Percentiles rank a stretch among this genome's conserved stretches.
Evolutionary conservation across 2,888 invertebrate species (phyloP).

Genomic region (Tetragonisca angustula): DNA sequence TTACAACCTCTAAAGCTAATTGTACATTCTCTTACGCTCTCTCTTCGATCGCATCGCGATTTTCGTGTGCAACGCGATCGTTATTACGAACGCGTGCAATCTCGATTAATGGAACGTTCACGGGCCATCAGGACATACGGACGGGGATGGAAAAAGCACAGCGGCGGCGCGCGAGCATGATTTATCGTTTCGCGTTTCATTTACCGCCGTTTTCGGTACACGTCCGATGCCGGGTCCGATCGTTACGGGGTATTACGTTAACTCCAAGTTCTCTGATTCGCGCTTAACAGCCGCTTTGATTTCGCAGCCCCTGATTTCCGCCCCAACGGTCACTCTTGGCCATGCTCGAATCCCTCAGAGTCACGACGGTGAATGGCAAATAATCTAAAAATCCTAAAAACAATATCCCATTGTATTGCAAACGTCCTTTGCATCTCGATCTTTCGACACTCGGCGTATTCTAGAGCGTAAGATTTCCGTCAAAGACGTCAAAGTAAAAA

Average conservation of each 20-base stretch:
- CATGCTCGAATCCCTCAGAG: constrained; percentile 13
- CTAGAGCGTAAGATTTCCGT: no score
- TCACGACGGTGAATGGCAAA: constrained; percentile 25
- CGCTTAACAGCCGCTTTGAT: constrained; percentile 49
- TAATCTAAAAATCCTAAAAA: no score
- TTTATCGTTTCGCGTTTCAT: constrained; percentile 63
- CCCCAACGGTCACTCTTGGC: not conserved
- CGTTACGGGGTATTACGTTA: constrained; percentile 59
- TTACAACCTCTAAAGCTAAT: no score
- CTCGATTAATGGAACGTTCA: constrained; percentile 51
- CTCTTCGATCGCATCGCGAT: not conserved
- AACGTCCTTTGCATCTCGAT: no score
- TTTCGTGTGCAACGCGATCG: not conserved
- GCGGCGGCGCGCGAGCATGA: constrained; percentile 50
- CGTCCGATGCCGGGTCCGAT: constrained; percentile 50
- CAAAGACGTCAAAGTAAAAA: no score
- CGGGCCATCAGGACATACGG: constrained; percentile 23
- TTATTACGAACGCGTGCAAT: constrained; percentile 33
- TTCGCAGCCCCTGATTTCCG: not conserved
- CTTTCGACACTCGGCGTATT: no score
- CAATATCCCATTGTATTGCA: no score
- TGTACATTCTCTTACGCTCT: no score
- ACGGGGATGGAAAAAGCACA: constrained; percentile 55
- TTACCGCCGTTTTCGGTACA: constrained; percentile 55
- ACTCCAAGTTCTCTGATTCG: constrained; percentile 36